Evolutionary conservation across 2,888 invertebrate genomes (phyloP), one percentile per base, ranked within the genome.

Genomic region (Scrobipalpa costella): DNA sequence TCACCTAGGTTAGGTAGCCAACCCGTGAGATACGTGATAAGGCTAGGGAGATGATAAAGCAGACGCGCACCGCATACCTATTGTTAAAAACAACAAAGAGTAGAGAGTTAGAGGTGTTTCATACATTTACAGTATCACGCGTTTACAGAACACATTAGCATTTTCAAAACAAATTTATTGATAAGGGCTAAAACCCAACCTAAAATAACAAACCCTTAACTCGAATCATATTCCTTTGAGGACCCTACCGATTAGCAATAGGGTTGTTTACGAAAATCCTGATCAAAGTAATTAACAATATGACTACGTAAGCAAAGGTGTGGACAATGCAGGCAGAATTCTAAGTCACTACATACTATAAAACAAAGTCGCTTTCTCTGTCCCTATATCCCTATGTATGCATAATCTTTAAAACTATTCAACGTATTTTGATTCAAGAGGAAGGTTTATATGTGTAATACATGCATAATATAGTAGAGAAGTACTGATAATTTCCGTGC

Each of bases 21-120:
- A n/a, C n/a, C n/a, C n/a, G n/a, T n/a, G n/a, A n/a, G n/a, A n/a
- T n/a, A n/a, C n/a, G n/a, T n/a, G n/a, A n/a, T n/a, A n/a, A n/a
- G n/a, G n/a, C n/a, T n/a, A n/a, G n/a, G n/a, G n/a, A n/a, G n/a
- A n/a, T n/a, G n/a, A n/a, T n/a, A n/a, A n/a, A n/a, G n/a, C n/a
- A n/a, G n/a, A n/a, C n/a, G n/a, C n/a, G n/a, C n/a, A n/a, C n/a
- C n/a, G n/a, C 13, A 40, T 3, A 44, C n/a, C 9, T 40, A n/a
- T 40, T 40, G 13, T 11, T n/a, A 13, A 13, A 13, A 15, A n/a
- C 44, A 44, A n/a, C 15, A n/a, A 44, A 44, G 5, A n/a, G 3
- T 68, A 66, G 64, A 62, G n/a, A n/a, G 62, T 60, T 55, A 65
- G 65, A 72, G 71, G 71, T 71, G 70, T 71, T 70, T 64, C 69